A percentile compares a stretch with the other conserved stretches of the same genome.
phyloP scores from a whole-genome alignment of 2,888 invertebrate species.

The Hyposoter didymator region DNA sequence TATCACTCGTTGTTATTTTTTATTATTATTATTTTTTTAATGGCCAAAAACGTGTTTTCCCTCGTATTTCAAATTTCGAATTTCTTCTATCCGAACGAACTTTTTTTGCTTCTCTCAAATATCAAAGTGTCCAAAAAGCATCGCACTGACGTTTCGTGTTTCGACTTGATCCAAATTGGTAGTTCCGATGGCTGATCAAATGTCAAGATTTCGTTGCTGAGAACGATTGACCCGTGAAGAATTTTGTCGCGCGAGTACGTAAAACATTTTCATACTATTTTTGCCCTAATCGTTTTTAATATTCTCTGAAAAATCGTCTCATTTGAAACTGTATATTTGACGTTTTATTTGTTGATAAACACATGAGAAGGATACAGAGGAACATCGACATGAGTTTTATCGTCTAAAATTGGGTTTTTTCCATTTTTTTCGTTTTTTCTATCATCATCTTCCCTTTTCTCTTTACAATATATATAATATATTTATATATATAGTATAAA shows the following conservation, averaged over 20 bases:
- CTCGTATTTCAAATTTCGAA: neutral
- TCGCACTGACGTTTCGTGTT: neutral
- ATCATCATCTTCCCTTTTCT: constrained; percentile 61
- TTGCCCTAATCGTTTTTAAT: constrained; percentile 23
- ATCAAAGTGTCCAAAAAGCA: neutral
- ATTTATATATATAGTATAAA: constrained; percentile 59
- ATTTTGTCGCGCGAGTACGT: constrained; percentile 16
- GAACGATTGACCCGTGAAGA: constrained; percentile 50
- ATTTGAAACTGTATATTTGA: constrained; percentile 59
- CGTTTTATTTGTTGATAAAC: constrained; percentile 64
- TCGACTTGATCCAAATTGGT: neutral
- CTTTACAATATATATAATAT: constrained; percentile 59
- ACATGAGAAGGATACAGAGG: constrained; percentile 67
- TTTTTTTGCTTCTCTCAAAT: neutral
- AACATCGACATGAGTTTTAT: constrained; percentile 67
- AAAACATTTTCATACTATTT: constrained; percentile 17
- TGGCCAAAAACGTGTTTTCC: constrained; percentile 21
- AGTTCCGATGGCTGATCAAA: neutral
- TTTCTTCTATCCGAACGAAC: neutral
- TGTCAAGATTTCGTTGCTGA: constrained; percentile 21
- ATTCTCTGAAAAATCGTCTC: constrained; percentile 13
- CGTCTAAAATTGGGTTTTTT: constrained; percentile 60
- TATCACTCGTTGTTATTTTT: neutral
- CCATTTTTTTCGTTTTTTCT: constrained; percentile 35
- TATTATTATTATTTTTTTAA: neutral